Percentiles rank a stretch among this genome's conserved stretches.
Evolutionary conservation across 53 echinoderm and acorn worm species (phyloP).

Genomic region (Holothuria leucospilota): DNA sequence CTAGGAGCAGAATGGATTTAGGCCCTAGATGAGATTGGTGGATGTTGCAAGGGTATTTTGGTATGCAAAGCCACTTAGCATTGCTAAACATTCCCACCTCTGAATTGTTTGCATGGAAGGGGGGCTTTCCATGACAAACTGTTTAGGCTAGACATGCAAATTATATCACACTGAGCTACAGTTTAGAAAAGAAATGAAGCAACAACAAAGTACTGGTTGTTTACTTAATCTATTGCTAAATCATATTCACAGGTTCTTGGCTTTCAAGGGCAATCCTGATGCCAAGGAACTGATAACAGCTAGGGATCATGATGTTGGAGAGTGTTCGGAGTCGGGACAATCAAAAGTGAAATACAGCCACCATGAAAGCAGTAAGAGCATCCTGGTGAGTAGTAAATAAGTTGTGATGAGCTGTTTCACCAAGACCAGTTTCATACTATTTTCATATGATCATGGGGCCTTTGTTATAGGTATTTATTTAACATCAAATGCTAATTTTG

Average conservation of each 20-base stretch:
- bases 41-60: too few species aligned
- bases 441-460: too few species aligned
- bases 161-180: background rate
- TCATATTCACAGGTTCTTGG: background rate
- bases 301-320: background rate
- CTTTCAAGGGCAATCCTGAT: constrained; percentile 7
- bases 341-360: constrained; percentile 12
- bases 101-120: too few species aligned
- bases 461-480: too few species aligned
- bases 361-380: background rate
- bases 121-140: too few species aligned
- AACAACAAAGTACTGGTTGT: too few species aligned
- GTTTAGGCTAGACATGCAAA: background rate
- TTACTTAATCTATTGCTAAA: too few species aligned
- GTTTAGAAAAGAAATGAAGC: constrained; percentile 3
- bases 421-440: background rate
- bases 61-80: too few species aligned
- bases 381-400: background rate
- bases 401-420: background rate
- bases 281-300: background rate
- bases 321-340: too few species aligned
- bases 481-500: constrained; percentile 4
- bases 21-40: too few species aligned
- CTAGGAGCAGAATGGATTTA: background rate
- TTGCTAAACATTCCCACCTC: too few species aligned